A percentile compares a stretch with the other conserved stretches of the same genome.
Conservation (phyloP, 2,888 invertebrate genomes). For the Dyspetes luteomarginatus region DNA sequence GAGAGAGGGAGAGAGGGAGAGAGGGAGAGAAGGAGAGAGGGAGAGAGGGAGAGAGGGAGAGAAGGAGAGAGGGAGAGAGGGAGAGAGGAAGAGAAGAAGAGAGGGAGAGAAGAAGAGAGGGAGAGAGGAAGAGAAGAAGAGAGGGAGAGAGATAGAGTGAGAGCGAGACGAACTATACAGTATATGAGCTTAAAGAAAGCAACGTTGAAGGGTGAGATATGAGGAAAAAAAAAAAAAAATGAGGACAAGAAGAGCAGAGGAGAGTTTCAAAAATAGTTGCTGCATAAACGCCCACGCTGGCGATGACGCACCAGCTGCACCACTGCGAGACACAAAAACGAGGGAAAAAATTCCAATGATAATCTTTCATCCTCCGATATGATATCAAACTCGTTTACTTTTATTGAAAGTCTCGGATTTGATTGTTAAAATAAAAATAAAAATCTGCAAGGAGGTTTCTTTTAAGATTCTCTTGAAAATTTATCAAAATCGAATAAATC, state of each 20-base stretch:
- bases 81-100: conserved; percentile 2
- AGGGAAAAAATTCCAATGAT: too few relatives aligned
- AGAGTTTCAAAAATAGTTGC: background rate
- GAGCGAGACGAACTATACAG: too few relatives aligned
- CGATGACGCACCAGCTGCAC: background rate
- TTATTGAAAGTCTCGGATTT: too few relatives aligned
- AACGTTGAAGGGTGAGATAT: background rate
- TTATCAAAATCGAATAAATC: too few relatives aligned
- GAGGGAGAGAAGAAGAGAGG: conserved; percentile 15
- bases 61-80: background rate
- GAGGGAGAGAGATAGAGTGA: background rate
- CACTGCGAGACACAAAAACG: too few relatives aligned
- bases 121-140: conserved; percentile 12
- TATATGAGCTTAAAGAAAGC: conserved; percentile 37
- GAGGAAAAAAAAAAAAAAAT: conserved; percentile 15
- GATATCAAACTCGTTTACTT: too few relatives aligned
- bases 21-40: background rate
- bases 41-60: conserved; percentile 1
- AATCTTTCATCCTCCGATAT: too few relatives aligned
- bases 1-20: background rate
- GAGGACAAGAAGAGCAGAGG: conserved; percentile 1
- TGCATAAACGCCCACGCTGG: background rate
- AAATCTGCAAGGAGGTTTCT: too few relatives aligned
- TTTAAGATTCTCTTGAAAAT: too few relatives aligned
- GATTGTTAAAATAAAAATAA: too few relatives aligned